phyloP scores from a whole-genome alignment of 2,888 invertebrate genomes.

The Pyrocoelia pectoralis region DNA sequence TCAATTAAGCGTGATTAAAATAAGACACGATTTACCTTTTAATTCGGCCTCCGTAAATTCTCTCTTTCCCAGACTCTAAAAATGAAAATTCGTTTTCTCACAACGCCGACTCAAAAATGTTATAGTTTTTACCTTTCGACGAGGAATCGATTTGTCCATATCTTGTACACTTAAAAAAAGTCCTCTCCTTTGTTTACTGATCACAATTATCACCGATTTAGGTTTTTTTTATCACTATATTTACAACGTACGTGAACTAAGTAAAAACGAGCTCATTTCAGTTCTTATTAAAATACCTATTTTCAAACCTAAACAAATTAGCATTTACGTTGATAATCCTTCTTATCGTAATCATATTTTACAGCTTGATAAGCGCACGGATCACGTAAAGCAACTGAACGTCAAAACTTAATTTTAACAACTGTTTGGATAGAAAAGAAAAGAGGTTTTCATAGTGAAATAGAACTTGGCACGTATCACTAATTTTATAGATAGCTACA shows the following conservation, averaged over 20 bases:
- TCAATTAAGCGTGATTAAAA: conserved; percentile 9
- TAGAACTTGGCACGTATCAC: conserved; percentile 26
- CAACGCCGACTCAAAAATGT: too few relatives aligned
- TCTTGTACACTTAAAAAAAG: conserved; percentile 13
- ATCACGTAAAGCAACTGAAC: conserved; percentile 7
- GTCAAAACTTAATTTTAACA: conserved; percentile 13
- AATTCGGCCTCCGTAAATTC: conserved; percentile 59
- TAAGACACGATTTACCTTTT: conserved; percentile 50
- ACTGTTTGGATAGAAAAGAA: conserved; percentile 23
- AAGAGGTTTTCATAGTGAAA: conserved; percentile 25
- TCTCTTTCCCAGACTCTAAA: conserved; percentile 57
- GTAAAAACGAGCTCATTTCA: background rate
- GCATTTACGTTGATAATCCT: conserved; percentile 17
- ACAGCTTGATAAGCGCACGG: conserved; percentile 9
- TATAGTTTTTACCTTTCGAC: conserved; percentile 15
- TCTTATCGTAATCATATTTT: conserved; percentile 18
- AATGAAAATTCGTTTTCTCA: too few relatives aligned
- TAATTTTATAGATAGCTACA: conserved; percentile 26
- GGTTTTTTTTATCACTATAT: conserved; percentile 12
- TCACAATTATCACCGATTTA: conserved; percentile 13
- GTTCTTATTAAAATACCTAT: conserved; percentile 17
- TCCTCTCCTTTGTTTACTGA: conserved; percentile 14
- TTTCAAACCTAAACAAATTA: conserved; percentile 17
- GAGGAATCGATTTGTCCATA: conserved; percentile 16
- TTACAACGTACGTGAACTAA: background rate